These are phyloP conservation scores for Steatornis caripensis DNA, from an alignment of 2,113 vertebrate genomes.

Conservation along the genomic window DNA sequence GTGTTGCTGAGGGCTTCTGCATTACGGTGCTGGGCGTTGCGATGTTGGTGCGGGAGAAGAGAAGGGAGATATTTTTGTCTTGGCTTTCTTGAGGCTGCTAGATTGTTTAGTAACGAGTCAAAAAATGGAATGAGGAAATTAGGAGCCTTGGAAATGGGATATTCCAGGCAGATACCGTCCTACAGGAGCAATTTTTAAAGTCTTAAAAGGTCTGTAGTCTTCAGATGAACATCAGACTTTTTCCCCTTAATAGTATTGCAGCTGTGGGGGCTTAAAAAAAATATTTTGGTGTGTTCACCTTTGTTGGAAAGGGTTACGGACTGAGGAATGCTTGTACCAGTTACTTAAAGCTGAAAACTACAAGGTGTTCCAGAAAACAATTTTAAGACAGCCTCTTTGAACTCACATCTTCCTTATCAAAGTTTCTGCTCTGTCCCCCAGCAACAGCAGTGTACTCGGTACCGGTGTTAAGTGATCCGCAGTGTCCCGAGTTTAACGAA, in stretches of 20 bases:
- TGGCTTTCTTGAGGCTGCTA: neutral
- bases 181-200: neutral
- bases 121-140: neutral
- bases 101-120: neutral
- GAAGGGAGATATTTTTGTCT: neutral
- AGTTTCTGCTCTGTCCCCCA: neutral
- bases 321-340: neutral
- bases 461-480: neutral
- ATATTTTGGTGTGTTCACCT: neutral
- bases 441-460: neutral
- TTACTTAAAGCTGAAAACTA: constrained; percentile 42
- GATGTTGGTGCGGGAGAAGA: neutral
- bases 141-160: neutral
- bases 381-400: neutral
- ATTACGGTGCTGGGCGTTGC: accelerated
- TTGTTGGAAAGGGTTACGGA: neutral
- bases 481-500: neutral
- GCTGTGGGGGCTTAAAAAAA: neutral
- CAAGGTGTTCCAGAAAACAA: neutral
- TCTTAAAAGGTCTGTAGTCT: neutral
- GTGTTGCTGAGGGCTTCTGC: neutral
- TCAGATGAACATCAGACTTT: neutral
- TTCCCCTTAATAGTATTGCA: neutral
- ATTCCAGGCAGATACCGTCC: neutral
- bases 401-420: neutral